These are phyloP conservation scores for Sitta carolinensis DNA, from an alignment of 2,797 vertebrate species.

Conservation along the genomic window DNA sequence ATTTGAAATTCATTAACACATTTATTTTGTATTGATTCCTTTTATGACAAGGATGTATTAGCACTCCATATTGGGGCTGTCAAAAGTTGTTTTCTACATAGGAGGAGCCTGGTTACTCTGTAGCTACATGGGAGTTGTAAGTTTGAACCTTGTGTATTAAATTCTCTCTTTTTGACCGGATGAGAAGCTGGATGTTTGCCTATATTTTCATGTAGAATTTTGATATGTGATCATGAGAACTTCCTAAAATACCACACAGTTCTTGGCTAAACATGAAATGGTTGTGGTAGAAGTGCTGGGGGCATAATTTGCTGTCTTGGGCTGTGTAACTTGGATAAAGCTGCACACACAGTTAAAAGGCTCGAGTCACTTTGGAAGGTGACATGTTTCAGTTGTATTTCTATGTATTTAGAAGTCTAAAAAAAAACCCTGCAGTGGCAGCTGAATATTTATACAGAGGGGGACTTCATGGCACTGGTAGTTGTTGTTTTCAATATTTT, in stretches of 20 bases:
- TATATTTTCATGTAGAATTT: neutral
- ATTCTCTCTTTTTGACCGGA: neutral
- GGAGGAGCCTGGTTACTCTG: constrained; percentile 29
- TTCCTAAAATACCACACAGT: neutral
- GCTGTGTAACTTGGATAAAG: neutral
- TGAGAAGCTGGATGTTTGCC: neutral
- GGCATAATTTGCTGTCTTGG: neutral
- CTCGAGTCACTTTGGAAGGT: neutral
- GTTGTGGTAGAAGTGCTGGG: neutral
- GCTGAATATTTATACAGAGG: neutral
- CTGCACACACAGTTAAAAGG: neutral
- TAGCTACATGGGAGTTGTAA: constrained; percentile 13
- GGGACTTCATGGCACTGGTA: neutral
- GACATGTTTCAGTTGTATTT: neutral
- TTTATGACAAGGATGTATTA: constrained; percentile 47
- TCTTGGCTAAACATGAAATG: neutral
- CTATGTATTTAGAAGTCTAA: neutral
- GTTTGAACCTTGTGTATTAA: constrained; percentile 29
- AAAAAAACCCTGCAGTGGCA: neutral
- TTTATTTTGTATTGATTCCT: constrained; percentile 58
- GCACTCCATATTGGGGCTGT: constrained; percentile 53
- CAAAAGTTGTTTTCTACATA: constrained; percentile 35
- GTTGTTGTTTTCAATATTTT: neutral
- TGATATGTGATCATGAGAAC: neutral
- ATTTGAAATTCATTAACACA: constrained; percentile 11